phyloP scores from a whole-genome alignment of 37 sponge, comb jelly and placozoan genomes.

The Mnemiopsis leidyi region DNA sequence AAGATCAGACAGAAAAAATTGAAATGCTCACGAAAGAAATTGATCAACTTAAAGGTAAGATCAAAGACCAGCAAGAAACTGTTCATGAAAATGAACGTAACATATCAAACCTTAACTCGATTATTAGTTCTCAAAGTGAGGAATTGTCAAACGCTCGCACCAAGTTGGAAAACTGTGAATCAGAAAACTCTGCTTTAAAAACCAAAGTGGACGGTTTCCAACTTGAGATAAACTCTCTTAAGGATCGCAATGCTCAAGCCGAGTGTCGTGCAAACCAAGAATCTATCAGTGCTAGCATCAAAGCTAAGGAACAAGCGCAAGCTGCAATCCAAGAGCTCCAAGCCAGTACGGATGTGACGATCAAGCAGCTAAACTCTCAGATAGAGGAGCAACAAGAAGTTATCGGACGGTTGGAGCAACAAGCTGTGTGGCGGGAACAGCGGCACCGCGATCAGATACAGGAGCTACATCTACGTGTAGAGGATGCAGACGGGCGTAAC shows the following conservation, averaged over 20 bases:
- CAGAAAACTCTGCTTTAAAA: background rate
- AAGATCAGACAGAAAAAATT: conserved; percentile 62
- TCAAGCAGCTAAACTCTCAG: conserved; percentile 67
- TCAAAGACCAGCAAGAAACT: background rate
- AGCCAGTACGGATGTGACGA: background rate
- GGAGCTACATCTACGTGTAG: conserved; percentile 60
- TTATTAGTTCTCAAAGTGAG: background rate
- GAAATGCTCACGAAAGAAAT: background rate
- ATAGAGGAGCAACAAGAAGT: conserved; percentile 75
- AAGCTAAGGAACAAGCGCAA: conserved; percentile 43
- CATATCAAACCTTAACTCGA: conserved; percentile 1
- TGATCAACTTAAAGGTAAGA: conserved; percentile 22
- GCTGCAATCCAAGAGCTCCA: background rate
- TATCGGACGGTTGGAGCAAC: conserved; percentile 80
- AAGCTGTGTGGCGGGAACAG: conserved; percentile 85
- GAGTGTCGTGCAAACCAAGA: conserved; percentile 10
- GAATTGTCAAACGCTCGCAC: background rate
- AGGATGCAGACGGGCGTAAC: conserved; percentile 60
- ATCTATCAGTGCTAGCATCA: conserved; percentile 27
- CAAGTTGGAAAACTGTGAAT: background rate
- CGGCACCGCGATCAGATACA: conserved; percentile 77
- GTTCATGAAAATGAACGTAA: background rate
- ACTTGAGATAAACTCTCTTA: background rate
- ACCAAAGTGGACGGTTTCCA: conserved; percentile 5
- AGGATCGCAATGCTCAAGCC: background rate